Evolutionary conservation across 2,888 invertebrate genomes (phyloP), one percentile per base, ranked within the genome.

Genomic region (Masnerella sp.): DNA sequence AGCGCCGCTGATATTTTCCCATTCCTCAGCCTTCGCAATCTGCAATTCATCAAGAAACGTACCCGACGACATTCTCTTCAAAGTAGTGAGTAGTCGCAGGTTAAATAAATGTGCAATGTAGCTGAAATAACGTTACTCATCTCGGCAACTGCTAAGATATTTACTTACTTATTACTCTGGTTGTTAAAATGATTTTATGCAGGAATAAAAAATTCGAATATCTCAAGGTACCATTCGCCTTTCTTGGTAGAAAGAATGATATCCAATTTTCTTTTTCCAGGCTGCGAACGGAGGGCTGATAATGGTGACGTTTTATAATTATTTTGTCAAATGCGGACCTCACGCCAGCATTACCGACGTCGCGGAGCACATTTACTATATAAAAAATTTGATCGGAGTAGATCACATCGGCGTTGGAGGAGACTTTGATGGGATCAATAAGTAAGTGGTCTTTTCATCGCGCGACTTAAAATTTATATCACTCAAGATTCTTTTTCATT

Each of bases 1-100:
- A 79, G 96, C 97, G 2, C 97, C 97, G 5, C 94, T 97, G 81
- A 96, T 97, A 82, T 97, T 96, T 89, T 96, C 96, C 54, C 97
- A 97, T 88, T 96, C 96, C 36, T 94, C 95, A 47, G 96, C 95
- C 17, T 94, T 93, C 78, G 92, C 94, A 25, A 89, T 96, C 75
- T 97, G 96, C 88, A 95, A 96, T 87, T 94, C 95, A 64, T 92
- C 93, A 79, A 90, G 96, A 78, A 97, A 97, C 88, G 96, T 97
- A 71, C 95, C 95, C 74, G 96, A 97, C 86, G 95, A 96, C 80
- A 90, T 94, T 69, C 89, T 95, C 71, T 79, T 80, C 74, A 90
- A 91, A 62, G 88, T 93, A 89, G 91, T 94, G 65, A 79, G 79
- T 30, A 8, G 18, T 9, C 14, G 15, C 0, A 22, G 0, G 18